phyloP scores from a whole-genome alignment of 2,113 vertebrate species.

The Hyaena hyaena region DNA sequence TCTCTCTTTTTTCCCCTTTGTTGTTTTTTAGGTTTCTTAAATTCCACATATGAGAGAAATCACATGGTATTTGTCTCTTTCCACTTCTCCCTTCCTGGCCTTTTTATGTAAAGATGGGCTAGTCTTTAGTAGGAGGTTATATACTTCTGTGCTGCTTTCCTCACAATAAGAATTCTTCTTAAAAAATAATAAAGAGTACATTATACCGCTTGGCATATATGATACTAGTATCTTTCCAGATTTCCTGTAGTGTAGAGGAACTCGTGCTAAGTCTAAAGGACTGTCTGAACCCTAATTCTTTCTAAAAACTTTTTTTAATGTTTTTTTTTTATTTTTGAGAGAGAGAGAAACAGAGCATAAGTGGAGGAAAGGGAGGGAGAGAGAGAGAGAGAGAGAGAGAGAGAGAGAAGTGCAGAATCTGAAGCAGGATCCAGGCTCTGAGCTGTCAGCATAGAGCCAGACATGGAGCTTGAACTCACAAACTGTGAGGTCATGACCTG shows the following conservation, averaged over 20 bases:
- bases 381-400: too few species aligned
- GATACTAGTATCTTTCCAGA: neutral
- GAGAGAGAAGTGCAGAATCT: too few species aligned
- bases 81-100: neutral
- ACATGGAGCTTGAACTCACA: too few species aligned
- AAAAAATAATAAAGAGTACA: neutral
- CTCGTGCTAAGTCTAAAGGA: neutral
- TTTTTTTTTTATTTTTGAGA: too few species aligned
- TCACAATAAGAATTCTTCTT: neutral
- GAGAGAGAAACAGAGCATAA: too few species aligned
- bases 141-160: conserved; percentile 25
- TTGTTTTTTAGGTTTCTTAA: neutral
- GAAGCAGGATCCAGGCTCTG: too few species aligned
- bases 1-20: neutral
- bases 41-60: neutral
- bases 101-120: conserved; percentile 1
- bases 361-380: too few species aligned
- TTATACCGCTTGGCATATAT: neutral
- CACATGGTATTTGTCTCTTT: neutral
- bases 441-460: too few species aligned
- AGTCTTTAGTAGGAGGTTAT: neutral
- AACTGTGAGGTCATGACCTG: too few species aligned
- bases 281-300: neutral
- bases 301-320: too few species aligned
- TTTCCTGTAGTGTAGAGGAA: neutral